Evolutionary conservation across 2,888 invertebrate species (phyloP), one percentile per base, ranked within the genome.

Genomic region (Sceliomorpha sp.): DNA sequence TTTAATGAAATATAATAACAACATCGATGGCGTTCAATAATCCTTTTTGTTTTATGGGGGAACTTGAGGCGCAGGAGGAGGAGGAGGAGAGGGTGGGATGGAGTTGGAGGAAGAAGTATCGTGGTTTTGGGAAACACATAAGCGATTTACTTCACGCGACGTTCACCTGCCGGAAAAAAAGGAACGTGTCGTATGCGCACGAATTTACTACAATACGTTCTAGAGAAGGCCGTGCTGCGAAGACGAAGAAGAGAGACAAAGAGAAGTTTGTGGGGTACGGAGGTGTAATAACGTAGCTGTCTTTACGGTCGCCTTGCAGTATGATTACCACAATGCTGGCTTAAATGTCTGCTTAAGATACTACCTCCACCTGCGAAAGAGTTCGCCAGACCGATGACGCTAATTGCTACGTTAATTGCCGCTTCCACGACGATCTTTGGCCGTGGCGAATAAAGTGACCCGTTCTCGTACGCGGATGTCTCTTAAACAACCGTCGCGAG

Each of bases 321-420:
- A 81, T 76, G 76, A 80, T 78, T 78, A 75, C 72, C 73, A 77
- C 78, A 77, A 79, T 77, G 58, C 66, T 55, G 72, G 62, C 58
- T 71, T 76, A 78, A 79, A 79, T 76, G 75, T 53, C 63, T 66
- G 59, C 75, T 78, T 76, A 75, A 77, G 76, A 70, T 77, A 73
- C 48, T 45, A 59, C 66, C 63, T 44, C 72, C 69, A 73, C 70
- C 72, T 64, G 51, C 58, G 45, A 51, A 48, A 60, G 39, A 53
- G 62, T 64, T 70, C 44, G 60, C 63, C 68, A 39, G 55, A 34
- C 53, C 36, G 59, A 59, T 45, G 67, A 75, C 71, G 72, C 72
- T 78, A 77, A 80, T 79, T 78, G 67, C 66, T 55, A 36, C 58
- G 53, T 60, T 68, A 60, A 68, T 68, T 68, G 50, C 60, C 42